Evolutionary conservation across 2,888 invertebrate genomes (phyloP).

Genomic region (Drosophila kambysellisi): DNA sequence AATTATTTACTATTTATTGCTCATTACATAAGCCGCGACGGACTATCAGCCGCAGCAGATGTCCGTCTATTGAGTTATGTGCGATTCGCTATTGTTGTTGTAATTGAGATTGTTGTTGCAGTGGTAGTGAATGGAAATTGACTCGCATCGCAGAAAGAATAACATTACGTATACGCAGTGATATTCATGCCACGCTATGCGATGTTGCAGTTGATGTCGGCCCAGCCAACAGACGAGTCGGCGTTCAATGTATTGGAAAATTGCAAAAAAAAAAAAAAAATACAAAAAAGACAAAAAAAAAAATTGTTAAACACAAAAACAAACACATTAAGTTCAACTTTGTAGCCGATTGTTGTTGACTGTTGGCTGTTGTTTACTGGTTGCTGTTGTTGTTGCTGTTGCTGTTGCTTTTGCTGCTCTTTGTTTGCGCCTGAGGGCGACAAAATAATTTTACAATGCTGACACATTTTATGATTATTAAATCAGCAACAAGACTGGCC

Average conservation of each 20-base stretch:
- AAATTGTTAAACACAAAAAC: constrained; percentile 53
- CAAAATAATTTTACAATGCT: constrained; percentile 78
- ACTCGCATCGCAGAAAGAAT: constrained; percentile 51
- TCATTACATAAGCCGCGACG: constrained; percentile 49
- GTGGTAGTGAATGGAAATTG: constrained; percentile 39
- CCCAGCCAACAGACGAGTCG: constrained; percentile 20
- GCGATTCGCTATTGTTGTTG: constrained; percentile 36
- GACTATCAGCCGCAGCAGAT: constrained; percentile 44
- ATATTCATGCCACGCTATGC: constrained; percentile 43
- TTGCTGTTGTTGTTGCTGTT: constrained; percentile 14
- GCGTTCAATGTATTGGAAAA: constrained; percentile 76
- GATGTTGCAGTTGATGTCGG: constrained; percentile 41
- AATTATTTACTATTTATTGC: constrained; percentile 67
- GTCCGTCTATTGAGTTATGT: constrained; percentile 23
- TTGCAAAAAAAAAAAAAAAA: constrained; percentile 46
- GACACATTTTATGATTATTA: constrained; percentile 81
- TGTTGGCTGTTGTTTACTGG: constrained; percentile 26
- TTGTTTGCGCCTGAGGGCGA: constrained; percentile 65
- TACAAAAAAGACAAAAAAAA: constrained; percentile 33
- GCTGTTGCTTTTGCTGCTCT: constrained; percentile 35
- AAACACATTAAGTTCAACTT: constrained; percentile 66
- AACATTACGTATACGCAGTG: constrained; percentile 66
- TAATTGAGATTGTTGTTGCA: constrained; percentile 8
- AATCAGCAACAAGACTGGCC: constrained; percentile 61
- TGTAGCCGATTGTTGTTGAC: constrained; percentile 55